These are phyloP conservation scores for Lasioglossum baleicum DNA, from an alignment of 1,140 invertebrate species.

Conservation along the genomic window DNA sequence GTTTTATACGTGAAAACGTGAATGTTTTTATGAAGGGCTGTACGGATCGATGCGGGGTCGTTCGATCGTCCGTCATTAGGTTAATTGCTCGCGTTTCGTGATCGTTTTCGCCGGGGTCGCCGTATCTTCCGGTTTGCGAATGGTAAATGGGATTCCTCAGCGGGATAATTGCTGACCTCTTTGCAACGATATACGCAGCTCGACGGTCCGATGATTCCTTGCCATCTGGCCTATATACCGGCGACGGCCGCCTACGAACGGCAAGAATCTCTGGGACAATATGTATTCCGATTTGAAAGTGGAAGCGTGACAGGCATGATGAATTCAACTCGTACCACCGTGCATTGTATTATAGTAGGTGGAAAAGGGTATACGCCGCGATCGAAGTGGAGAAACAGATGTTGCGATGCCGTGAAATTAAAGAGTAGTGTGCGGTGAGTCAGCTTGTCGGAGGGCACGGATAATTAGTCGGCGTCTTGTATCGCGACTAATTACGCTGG, in stretches of 20 bases:
- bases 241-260: neutral
- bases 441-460: neutral
- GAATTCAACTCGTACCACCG: neutral
- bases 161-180: neutral
- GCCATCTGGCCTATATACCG: neutral
- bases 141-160: neutral
- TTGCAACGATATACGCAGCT: neutral
- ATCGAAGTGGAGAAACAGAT: neutral
- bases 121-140: neutral
- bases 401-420: conserved; percentile 12
- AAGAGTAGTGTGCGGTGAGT: too few relatives aligned
- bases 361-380: neutral
- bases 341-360: neutral
- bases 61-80: neutral
- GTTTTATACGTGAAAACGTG: too few relatives aligned
- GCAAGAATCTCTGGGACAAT: neutral
- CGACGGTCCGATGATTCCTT: neutral
- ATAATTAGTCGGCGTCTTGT: conserved; percentile 10
- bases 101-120: neutral
- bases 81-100: neutral
- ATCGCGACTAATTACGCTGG: too few relatives aligned
- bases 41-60: neutral
- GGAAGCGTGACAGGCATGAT: neutral
- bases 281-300: conserved; percentile 12
- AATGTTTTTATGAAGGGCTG: too few relatives aligned